Evolutionary conservation across 2,888 invertebrate genomes (phyloP), one percentile per base, ranked within the genome.

Genomic region (Neuroscelio doddi): DNA sequence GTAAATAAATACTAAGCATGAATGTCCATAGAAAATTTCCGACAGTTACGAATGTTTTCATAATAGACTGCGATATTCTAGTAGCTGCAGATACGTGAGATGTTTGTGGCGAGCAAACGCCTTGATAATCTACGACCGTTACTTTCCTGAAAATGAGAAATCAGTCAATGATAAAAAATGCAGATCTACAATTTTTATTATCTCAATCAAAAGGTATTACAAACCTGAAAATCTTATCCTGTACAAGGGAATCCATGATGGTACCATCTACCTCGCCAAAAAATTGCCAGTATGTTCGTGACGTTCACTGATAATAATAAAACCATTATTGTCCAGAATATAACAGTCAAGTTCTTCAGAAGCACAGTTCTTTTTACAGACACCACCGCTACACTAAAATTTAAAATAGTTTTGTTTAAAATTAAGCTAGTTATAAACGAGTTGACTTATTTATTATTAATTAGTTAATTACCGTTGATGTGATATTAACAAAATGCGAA

Each of bases 231-330:
- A 96, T 95, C 66, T 93, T 89, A 79, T 95, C 95, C 80, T 96
- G 94, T 0, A 96, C 95, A 49, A 96, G 85, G 0, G 95, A 94
- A 84, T 96, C 95, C 95, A 96, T 95, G 64, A 96, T 95, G 9
- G 95, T 95, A 14, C 95, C 95, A 82, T 97, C 96, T 34, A 96
- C 93, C 85, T 96, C 95, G 0, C 97, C 97, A 78, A 97, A 97
- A 85, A 97, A 97, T 92, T 90, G 0, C 97, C 97, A 1, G 95
- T 95, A 76, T 96, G 94, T 34, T 93, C 90, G 26, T 89, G 88
- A 70, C 93, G 92, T 84, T 96, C 95, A 0, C 96, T 96, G 30
- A 96, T 90, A 49, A 97, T 92, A 47, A 97, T 93, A 83, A 96
- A 97, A 9, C 97, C 97, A 82, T 95, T 96, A 85, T 97, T 96